A percentile compares a stretch with the other conserved stretches of the same genome.
Conservation (phyloP, 2,113 vertebrate species). For the Budorcas taxicolor region DNA sequence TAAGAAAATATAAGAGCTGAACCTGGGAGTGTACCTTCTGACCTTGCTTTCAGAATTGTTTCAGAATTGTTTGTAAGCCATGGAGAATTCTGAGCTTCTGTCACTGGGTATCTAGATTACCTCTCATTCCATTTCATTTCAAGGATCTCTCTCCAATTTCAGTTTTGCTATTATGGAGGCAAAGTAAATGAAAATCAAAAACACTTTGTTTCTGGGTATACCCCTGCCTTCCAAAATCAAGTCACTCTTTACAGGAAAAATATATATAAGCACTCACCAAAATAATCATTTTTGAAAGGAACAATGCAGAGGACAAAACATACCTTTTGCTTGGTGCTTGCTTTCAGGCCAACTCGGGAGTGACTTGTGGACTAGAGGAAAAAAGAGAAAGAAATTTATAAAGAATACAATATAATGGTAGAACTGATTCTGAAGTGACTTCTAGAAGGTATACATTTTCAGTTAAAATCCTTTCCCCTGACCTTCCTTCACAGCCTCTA, state of each 20-base stretch:
- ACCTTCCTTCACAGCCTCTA: neutral
- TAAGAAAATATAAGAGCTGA: neutral
- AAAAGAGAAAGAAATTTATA: slow-evolving; percentile 54
- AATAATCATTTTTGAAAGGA: slow-evolving; percentile 11
- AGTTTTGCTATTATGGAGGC: neutral
- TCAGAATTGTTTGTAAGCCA: neutral
- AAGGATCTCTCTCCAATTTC: neutral
- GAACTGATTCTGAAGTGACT: neutral
- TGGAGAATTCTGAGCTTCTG: neutral
- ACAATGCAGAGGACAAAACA: neutral
- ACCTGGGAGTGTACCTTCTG: neutral
- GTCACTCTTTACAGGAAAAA: neutral
- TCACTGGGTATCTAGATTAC: neutral
- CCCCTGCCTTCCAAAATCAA: neutral
- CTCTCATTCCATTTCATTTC: neutral
- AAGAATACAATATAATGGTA: neutral
- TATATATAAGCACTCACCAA: neutral
- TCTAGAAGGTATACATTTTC: neutral
- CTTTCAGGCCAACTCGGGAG: slow-evolving; percentile 54
- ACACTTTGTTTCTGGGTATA: neutral
- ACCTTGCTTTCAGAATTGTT: neutral
- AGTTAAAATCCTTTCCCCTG: slow-evolving; percentile 2
- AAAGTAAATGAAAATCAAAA: slow-evolving; percentile 26
- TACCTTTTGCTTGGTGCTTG: slow-evolving; percentile 69
- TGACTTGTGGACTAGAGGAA: slow-evolving; percentile 63